These are phyloP conservation scores for Smutsia temminckii DNA, from an alignment of 2,797 vertebrate species.

Conservation along the genomic window DNA sequence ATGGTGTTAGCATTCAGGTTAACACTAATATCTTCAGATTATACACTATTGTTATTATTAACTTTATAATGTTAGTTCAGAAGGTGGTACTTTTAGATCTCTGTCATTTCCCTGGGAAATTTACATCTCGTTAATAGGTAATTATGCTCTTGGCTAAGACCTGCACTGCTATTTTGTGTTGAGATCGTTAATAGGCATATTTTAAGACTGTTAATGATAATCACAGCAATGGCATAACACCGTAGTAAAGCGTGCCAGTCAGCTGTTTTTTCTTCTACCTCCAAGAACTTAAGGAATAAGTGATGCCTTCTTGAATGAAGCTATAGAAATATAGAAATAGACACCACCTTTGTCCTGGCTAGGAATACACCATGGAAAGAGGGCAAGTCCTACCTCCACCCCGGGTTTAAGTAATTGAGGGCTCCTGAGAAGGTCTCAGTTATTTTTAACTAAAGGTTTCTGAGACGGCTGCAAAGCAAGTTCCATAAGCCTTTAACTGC, in stretches of 20 bases:
- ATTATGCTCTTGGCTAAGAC: slow-evolving; percentile 76
- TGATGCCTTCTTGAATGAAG: not conserved
- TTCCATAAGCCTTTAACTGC: not conserved
- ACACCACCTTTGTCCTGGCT: not conserved
- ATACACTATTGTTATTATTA: slow-evolving; percentile 78
- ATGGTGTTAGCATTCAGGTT: slow-evolving; percentile 74
- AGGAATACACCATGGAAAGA: not conserved
- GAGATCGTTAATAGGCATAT: slow-evolving; percentile 74
- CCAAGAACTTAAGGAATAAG: slow-evolving; percentile 40
- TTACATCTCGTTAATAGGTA: slow-evolving; percentile 80
- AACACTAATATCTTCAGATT: slow-evolving; percentile 77
- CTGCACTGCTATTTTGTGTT: slow-evolving; percentile 64
- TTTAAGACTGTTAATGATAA: slow-evolving; percentile 79
- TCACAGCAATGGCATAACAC: slow-evolving; percentile 71
- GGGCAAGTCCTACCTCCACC: not conserved
- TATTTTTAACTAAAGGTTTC: not conserved
- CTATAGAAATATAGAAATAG: not conserved
- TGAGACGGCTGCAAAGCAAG: not conserved
- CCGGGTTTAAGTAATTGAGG: not conserved
- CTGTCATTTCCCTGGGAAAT: slow-evolving; percentile 80
- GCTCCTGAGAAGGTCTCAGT: not conserved
- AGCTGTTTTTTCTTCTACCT: slow-evolving; percentile 32
- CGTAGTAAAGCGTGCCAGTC: slow-evolving; percentile 58
- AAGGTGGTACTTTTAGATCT: slow-evolving; percentile 75
- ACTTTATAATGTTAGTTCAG: slow-evolving; percentile 79